Base-by-base conservation (phyloP, 2,888 invertebrate genomes). In the Caenorhabditis angaria region DNA sequence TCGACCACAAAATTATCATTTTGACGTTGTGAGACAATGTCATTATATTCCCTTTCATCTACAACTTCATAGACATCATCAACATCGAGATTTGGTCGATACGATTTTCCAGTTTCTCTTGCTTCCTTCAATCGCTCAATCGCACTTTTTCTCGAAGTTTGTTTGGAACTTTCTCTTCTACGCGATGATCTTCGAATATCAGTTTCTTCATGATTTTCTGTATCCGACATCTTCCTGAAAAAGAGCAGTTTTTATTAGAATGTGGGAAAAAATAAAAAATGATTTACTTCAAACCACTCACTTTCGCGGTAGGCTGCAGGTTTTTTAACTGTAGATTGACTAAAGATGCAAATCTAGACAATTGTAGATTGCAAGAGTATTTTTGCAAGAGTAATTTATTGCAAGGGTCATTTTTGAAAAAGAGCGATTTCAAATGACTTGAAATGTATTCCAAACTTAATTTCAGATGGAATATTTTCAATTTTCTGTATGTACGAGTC, bases 1-100 rank as follows among this genome's bases (percentile, higher is more conserved):
- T 95, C 96, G 74, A 94, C 92, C 88, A 97, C 96, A 95, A 96
- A 97, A 88, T 97, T 94, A 84, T 94, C 93, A 77, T 93, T 93
- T 86, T 94, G 94, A 56, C 96, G 90, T 77, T 93, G 91, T 67
- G 92, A 90, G 0, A 95, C 95, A 41, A 89, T 87, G 56, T 88
- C 82, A 3, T 89, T 88, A 78, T 90, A 91, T 73, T 87, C 92
- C 90, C 88, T 93, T 92, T 99, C 97, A 88, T 96, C 95, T 1
- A 99, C 94, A 65, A 94, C 92, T 83, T 97, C 97, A 88, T 96
- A 99, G 1, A 99, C 77, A 41, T 84, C 77, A 20, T 76, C 62
- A 20, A 80, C 79, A 29, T 69, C 69, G 2, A 69, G 22, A 63
- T 78, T 66, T 2, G 76, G 73, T 50, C 70, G 62, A 47, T 80